Base-by-base conservation (phyloP, 2,888 invertebrate genomes). In the Stramonita haemastoma region DNA sequence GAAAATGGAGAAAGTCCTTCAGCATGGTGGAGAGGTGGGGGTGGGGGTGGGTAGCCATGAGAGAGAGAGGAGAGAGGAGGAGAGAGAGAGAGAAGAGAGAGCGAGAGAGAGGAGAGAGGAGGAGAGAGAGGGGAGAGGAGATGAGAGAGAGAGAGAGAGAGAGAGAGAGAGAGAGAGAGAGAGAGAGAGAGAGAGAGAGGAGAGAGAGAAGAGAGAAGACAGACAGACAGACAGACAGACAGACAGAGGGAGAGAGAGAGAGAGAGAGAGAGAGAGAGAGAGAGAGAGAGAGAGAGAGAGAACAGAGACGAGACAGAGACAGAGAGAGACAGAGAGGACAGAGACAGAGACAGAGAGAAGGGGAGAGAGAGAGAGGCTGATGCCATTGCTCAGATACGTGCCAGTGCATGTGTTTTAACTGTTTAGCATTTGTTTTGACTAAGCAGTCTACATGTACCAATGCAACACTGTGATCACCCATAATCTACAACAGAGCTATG, bases 1-100 rank as follows among this genome's bases (percentile, higher is more conserved):
- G 88, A 88, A 88, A 88, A 88, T 88, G 81, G 88, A 88, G 88
- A 81, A 88, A 88, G 88, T 88, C 88, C 88, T 88, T 66, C 46
- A 88, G 79, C 32, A 36, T 34, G 36, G 60, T 36, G 77, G n/a
- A 79, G 57, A 29, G 17, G n/a, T n/a, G n/a, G n/a, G n/a, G n/a
- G n/a, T n/a, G n/a, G n/a, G n/a, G 46, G 8, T 2, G 46, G 46
- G 46, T 46, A 8, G 46, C 46, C 46, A 46, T 46, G 4, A 5
- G 46, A 46, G 46, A 46, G 46, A 46, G 8, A n/a, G n/a, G n/a
- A n/a, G n/a, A n/a, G n/a, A 5, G 29, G 29, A 5, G 77, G 6
- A 77, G 77, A 77, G 32, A 77, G 32, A 70, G 26, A 70, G 29
- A 17, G 70, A 22, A 8, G 26, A 8, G 70, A 8, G 26, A 8